Evolutionary conservation across 2,888 invertebrate species (phyloP).

Genomic region (Agonopterix arenella): DNA sequence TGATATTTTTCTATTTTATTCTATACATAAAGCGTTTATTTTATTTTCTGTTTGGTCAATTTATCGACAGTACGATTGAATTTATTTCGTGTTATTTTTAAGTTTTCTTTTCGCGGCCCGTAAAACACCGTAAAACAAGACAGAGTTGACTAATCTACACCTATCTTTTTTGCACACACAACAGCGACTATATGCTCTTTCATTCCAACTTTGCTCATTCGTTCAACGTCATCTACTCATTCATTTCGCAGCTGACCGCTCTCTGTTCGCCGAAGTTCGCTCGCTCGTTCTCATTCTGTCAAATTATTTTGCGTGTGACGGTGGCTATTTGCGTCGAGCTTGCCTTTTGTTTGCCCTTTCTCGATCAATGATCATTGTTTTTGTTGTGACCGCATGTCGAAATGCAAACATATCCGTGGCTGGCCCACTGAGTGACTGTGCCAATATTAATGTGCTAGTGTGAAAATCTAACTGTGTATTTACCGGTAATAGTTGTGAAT

Average conservation of each 20-base stretch:
- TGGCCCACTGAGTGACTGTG: conserved; percentile 24
- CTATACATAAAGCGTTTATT: too few relatives aligned
- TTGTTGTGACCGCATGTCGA: conserved; percentile 44
- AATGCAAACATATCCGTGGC: conserved; percentile 31
- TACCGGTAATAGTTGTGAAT: conserved; percentile 28
- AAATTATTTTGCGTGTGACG: conserved; percentile 26
- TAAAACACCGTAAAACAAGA: too few relatives aligned
- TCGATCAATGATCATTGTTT: conserved; percentile 65
- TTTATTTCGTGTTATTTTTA: too few relatives aligned
- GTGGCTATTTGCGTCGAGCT: conserved; percentile 27
- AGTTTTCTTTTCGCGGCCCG: too few relatives aligned
- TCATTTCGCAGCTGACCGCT: neutral
- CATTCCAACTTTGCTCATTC: conserved; percentile 4
- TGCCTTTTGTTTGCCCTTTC: conserved; percentile 25
- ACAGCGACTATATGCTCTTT: neutral
- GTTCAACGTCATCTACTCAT: neutral
- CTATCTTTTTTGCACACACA: neutral
- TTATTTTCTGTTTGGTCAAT: too few relatives aligned
- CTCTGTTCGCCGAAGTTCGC: conserved; percentile 2
- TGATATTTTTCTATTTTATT: too few relatives aligned
- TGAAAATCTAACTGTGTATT: conserved; percentile 31
- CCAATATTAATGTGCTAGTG: conserved; percentile 1
- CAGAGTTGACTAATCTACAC: neutral
- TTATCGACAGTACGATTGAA: too few relatives aligned
- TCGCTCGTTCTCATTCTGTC: conserved; percentile 36